Base-by-base conservation (phyloP, 1,140 invertebrate species). In the Microplitis demolitor region DNA sequence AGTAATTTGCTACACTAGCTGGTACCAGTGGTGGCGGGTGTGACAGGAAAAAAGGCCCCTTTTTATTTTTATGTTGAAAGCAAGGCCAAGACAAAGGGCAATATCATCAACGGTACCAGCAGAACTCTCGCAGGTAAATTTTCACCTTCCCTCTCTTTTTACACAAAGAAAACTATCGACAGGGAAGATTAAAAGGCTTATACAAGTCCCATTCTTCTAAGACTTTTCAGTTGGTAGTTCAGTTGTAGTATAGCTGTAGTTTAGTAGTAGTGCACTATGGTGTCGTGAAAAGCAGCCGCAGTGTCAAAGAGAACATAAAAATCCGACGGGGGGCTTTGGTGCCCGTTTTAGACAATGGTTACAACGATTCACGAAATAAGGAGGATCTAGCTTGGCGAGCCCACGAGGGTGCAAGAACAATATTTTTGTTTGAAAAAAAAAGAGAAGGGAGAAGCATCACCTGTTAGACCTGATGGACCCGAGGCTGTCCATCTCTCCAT, bases 341-440 rank as follows among this genome's bases (percentile, higher is more conserved):
- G 14, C 50, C 4, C 24, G 8, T 34, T 63, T 16, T 16, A 72
- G 77, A 74, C 77, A 81, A 82, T 71, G 67, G 37, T 56, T 34
- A 69, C 54, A 69, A 76, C 73, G 77, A 78, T 76, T 75, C 71
- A 60, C 62, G 74, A 69, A 66, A 64, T 34, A 11, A 9, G 39
- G 39, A 45, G 39, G 39, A 45, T 45, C 24, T 24, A 24, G 24
- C 5, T 35, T 24, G 75, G 74, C 78, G 72, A 45, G 50, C 76
- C 68, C 73, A 71, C 74, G 69, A 73, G 66, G 69, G 75, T 51
- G 77, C 69, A 83, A 83, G 83, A 84, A 84, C 81, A 84, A 84
- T 84, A 83, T 83, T 83, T 83, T 82, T 78, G 77, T 82, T 83
- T 78, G 75, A 81, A 83, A 82, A 69, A 69, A 11, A 78, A 56